Evolutionary conservation across 2,113 vertebrate genomes (phyloP).

Genomic region (Todiramphus chloris): DNA sequence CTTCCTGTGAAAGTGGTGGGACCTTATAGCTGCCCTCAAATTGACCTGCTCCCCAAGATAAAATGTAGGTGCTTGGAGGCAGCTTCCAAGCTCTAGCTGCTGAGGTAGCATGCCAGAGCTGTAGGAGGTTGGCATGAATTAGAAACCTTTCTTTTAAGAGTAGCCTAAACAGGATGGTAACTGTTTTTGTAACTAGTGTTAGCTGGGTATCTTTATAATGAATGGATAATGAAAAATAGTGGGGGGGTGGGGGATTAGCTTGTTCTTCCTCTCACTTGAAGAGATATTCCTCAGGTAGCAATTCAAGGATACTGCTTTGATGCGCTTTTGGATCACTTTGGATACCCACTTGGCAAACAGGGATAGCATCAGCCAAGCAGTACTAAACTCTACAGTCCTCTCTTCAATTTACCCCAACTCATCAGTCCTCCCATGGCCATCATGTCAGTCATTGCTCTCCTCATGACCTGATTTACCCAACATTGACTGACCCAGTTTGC

Average conservation of each 20-base stretch:
- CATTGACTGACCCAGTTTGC: not conserved
- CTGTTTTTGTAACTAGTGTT: not conserved
- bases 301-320: not conserved
- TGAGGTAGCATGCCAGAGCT: not conserved
- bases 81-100: not conserved
- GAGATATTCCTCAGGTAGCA: not conserved
- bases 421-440: not conserved
- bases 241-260: not conserved
- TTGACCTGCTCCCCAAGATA: not conserved
- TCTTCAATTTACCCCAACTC: not conserved
- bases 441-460: not conserved
- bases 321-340: not conserved
- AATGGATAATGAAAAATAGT: not conserved
- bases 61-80: not conserved
- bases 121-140: not conserved
- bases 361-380: not conserved
- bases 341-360: not conserved
- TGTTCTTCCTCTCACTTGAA: rapidly evolving
- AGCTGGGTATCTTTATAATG: not conserved
- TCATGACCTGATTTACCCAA: not conserved
- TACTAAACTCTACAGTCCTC: not conserved
- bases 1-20: not conserved
- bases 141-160: not conserved
- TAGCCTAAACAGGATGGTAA: not conserved
- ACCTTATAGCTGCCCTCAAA: not conserved